phyloP scores from a whole-genome alignment of 2,113 vertebrate species.

The Phocoena sinus region DNA sequence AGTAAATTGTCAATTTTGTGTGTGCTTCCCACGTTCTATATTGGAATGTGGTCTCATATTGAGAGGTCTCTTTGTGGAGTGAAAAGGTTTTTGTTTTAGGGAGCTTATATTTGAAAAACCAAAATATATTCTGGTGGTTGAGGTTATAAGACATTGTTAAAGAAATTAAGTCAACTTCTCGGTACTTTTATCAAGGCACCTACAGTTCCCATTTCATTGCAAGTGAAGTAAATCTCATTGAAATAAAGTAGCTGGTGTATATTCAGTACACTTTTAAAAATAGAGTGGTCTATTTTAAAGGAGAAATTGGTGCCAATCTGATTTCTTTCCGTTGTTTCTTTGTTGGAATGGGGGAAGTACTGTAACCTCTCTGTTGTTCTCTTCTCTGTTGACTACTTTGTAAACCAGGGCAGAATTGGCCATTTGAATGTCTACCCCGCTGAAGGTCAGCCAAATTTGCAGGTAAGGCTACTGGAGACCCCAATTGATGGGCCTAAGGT shows the following conservation, averaged over 20 bases:
- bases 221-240: constrained; percentile 58
- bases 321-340: constrained; percentile 56
- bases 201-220: constrained; percentile 60
- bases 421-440: background rate
- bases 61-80: background rate
- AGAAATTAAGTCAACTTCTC: constrained; percentile 70
- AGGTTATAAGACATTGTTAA: constrained; percentile 50
- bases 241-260: constrained; percentile 63
- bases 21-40: background rate
- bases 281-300: constrained; percentile 60
- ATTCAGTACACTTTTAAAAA: constrained; percentile 66
- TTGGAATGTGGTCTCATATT: constrained; percentile 34
- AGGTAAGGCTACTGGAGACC: background rate
- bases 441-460: background rate
- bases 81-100: constrained; percentile 50
- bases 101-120: constrained; percentile 53
- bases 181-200: constrained; percentile 62
- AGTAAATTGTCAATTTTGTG: background rate
- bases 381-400: constrained; percentile 2
- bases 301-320: constrained; percentile 60
- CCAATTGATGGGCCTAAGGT: background rate
- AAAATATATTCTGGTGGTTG: constrained; percentile 55
- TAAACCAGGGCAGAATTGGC: constrained; percentile 43
- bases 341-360: constrained; percentile 47
- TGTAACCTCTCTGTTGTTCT: constrained; percentile 10